A percentile compares a stretch with the other conserved stretches of the same genome.
Evolutionary conservation across 2,888 invertebrate genomes (phyloP).

Genomic region (Ectobius pallidus): DNA sequence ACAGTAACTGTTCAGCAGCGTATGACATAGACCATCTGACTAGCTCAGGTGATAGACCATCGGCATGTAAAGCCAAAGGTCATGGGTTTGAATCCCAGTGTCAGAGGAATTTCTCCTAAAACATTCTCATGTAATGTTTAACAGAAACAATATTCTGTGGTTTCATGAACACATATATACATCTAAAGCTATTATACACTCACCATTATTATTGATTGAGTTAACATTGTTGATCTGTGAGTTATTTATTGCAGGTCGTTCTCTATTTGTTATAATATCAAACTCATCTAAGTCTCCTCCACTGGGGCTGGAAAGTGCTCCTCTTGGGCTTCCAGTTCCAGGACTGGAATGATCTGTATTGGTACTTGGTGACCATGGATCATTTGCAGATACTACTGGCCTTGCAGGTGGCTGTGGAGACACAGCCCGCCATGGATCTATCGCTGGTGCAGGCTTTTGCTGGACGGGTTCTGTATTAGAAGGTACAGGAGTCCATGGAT

Average conservation of each 20-base stretch:
- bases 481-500: conserved; percentile 66
- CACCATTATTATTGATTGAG: conserved; percentile 47
- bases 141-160: too few relatives aligned
- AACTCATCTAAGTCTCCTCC: conserved; percentile 79
- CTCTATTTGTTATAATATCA: conserved; percentile 82
- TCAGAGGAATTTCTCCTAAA: too few relatives aligned
- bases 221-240: conserved; percentile 45
- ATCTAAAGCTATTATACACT: too few relatives aligned
- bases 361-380: conserved; percentile 53
- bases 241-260: conserved; percentile 53
- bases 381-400: conserved; percentile 45
- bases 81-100: too few relatives aligned
- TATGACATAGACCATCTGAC: too few relatives aligned
- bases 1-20: too few relatives aligned
- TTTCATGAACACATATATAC: too few relatives aligned
- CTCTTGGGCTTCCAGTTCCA: conserved; percentile 30
- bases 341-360: conserved; percentile 46
- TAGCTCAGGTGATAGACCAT: too few relatives aligned
- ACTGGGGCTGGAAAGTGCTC: conserved; percentile 32
- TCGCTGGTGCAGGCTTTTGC: conserved; percentile 19
- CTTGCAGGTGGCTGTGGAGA: conserved; percentile 36
- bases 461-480: conserved; percentile 18
- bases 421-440: conserved; percentile 47
- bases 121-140: too few relatives aligned
- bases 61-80: too few relatives aligned